These are phyloP conservation scores for Myxocyprinus asiaticus DNA, from an alignment of 2,113 vertebrate genomes.

Conservation along the genomic window DNA sequence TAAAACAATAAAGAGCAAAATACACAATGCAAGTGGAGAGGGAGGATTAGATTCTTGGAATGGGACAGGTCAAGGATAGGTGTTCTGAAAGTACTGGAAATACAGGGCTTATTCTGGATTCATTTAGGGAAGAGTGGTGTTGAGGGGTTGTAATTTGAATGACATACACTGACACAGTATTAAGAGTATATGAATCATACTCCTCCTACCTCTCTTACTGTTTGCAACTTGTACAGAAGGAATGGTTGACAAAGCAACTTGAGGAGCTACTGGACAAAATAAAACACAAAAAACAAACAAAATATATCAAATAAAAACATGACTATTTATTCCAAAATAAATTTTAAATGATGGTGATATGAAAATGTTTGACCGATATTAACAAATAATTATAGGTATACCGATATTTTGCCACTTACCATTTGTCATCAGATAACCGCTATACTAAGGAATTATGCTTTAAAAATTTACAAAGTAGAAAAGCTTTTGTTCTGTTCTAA, in stretches of 20 bases:
- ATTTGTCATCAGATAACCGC: too few species aligned
- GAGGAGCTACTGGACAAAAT: constrained; percentile 89
- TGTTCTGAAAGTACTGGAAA: not conserved
- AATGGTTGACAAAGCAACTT: constrained; percentile 92
- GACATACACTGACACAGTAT: constrained; percentile 30
- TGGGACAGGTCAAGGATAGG: not conserved
- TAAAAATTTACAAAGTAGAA: too few species aligned
- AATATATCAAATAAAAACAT: constrained; percentile 53
- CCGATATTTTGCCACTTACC: too few species aligned
- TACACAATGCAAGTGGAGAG: not conserved
- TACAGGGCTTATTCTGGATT: constrained; percentile 65
- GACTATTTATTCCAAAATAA: constrained; percentile 61
- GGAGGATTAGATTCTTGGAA: not conserved
- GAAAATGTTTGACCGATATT: not conserved
- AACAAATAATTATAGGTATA: too few species aligned
- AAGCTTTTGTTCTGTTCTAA: too few species aligned
- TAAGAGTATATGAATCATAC: constrained; percentile 80
- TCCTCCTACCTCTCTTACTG: constrained; percentile 97
- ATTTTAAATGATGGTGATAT: constrained; percentile 13
- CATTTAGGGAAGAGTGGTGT: constrained; percentile 74
- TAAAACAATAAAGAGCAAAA: not conserved
- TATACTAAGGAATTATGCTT: too few species aligned
- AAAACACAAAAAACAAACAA: constrained; percentile 64
- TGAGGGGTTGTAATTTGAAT: constrained; percentile 46
- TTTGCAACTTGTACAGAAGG: constrained; percentile 94